Base-by-base conservation (phyloP, 2,113 vertebrate species). In the Semnopithecus entellus region DNA sequence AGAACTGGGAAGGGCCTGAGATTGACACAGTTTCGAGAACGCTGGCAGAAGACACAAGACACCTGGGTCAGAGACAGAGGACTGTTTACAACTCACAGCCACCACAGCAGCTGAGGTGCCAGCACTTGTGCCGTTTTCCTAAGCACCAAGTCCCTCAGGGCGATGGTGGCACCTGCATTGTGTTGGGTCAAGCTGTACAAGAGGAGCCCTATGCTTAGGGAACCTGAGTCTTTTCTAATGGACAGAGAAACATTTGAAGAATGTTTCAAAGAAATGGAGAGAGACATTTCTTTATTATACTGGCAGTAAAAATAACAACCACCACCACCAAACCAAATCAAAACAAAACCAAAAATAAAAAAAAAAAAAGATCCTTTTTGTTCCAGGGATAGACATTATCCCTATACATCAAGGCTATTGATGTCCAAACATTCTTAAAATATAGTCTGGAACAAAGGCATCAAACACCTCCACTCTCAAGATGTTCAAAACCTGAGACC, bases 171-270 rank as follows among this genome's bases (percentile, higher is more conserved):
- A 30, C 11, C 2, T 32, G 30, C 6, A 3, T 61, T 18, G 14
- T 16, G 13, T 3, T 25, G n/a, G 30, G 25, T 30, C 12, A 11
- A 32, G 27, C 35, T 25, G 5, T 23, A 17, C 1, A 25, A 94
- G 57, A 43, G 14, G 8, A 45, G 13, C 8, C n/a, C 13, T 2
- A 0, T 1, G 2, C 61, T 70, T 8, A 59, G 35, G 17, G 23
- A 72, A 61, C 38, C 23, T 23, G 61, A 13, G 40, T 80, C 9
- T 45, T 59, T 91, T 76, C 38, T 14, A 30, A 8, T 17, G 17
- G 32, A 40, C 2, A 48, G n/a, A 50, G 48, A 50, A 50, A 50
- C 48, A 50, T 50, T 50, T 50, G 48, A 50, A 50, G 12, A 50
- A 50, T 50, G 48, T 50, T 50, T 50, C 48, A 50, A 50, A 50